A percentile compares a stretch with the other conserved stretches of the same genome.
These are phyloP conservation scores for Hirtodrosophila cameraria DNA, from an alignment of 2,888 invertebrate species.

Conservation along the genomic window DNA sequence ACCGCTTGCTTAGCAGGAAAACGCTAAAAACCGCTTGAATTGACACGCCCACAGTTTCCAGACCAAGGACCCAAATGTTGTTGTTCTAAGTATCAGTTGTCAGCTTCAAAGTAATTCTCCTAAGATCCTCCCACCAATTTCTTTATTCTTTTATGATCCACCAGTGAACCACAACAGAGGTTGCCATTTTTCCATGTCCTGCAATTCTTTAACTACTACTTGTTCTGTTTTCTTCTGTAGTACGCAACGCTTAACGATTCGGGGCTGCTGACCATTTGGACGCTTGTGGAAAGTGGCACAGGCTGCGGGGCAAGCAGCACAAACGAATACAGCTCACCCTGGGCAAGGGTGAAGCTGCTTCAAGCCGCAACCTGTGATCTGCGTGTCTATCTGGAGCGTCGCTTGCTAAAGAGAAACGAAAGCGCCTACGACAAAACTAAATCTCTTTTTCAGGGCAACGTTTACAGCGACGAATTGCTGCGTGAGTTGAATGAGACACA, in stretches of 20 bases:
- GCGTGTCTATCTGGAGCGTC: constrained; percentile 73
- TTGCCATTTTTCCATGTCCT: neutral
- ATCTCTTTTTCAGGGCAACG: constrained; percentile 82
- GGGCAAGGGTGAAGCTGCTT: constrained; percentile 82
- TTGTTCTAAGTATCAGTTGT: no score
- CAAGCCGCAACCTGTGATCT: constrained; percentile 82
- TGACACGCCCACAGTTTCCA: no score
- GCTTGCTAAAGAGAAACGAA: constrained; percentile 55
- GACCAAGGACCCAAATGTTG: no score
- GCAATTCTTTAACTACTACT: no score
- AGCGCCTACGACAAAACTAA: constrained; percentile 82
- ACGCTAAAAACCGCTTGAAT: no score
- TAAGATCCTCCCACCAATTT: no score
- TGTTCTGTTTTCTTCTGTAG: constrained; percentile 61
- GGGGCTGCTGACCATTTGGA: constrained; percentile 84
- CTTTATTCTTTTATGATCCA: no score
- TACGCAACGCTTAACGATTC: constrained; percentile 84
- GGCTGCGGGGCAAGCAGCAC: constrained; percentile 18
- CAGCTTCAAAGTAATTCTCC: no score
- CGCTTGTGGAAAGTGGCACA: constrained; percentile 76
- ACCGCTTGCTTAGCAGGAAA: no score
- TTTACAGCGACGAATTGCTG: constrained; percentile 82
- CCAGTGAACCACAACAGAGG: no score
- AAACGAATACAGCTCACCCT: constrained; percentile 81
- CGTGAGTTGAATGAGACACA: constrained; percentile 79